Percentiles rank a stretch among this genome's conserved stretches.
Evolutionary conservation across 2,888 invertebrate species (phyloP).

Genomic region (Camptogramma bilineatum): DNA sequence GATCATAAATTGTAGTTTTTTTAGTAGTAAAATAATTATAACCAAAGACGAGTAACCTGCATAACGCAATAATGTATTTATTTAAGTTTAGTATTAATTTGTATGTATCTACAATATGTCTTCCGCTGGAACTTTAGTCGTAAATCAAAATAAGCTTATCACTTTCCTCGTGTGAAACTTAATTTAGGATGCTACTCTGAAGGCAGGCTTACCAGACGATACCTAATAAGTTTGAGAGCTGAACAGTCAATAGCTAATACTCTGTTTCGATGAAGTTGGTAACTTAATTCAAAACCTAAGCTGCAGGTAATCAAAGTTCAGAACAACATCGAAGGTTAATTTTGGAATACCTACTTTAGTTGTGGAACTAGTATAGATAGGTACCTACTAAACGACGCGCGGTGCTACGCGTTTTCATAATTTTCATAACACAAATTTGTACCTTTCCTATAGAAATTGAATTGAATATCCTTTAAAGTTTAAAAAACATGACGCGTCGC

Average conservation of each 20-base stretch:
- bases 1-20: no score
- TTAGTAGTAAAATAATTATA: no score
- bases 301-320: constrained; percentile 4
- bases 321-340: neutral
- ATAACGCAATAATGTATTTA: no score
- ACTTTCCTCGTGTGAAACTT: neutral
- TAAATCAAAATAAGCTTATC: neutral
- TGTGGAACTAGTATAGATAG: neutral
- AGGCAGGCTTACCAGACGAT: constrained; percentile 7
- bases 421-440: no score
- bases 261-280: constrained; percentile 12
- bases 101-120: no score
- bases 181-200: neutral
- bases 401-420: no score
- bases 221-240: constrained; percentile 12
- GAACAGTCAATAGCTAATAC: constrained; percentile 17
- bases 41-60: no score
- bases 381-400: no score
- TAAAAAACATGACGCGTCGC: no score
- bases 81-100: no score
- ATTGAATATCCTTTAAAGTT: no score
- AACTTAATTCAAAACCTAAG: constrained; percentile 16
- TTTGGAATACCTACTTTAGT: neutral
- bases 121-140: neutral
- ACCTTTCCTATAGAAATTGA: no score